A percentile compares a stretch with the other conserved stretches of the same genome.
Evolutionary conservation across 2,888 invertebrate genomes (phyloP).

Genomic region (Chrysolina haemoptera): DNA sequence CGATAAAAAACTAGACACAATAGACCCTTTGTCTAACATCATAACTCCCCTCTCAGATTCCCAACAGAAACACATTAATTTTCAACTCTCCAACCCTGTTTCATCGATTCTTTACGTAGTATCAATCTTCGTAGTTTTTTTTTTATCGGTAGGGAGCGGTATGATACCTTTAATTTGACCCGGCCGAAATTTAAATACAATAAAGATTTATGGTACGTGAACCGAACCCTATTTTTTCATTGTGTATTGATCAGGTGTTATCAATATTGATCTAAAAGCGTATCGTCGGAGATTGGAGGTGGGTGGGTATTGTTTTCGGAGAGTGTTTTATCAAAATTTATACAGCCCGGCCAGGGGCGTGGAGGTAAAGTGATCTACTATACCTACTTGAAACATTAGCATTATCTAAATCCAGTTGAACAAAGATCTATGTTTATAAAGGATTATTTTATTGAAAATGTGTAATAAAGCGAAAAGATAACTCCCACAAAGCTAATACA

Average conservation of each 20-base stretch:
- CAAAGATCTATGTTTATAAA: too few relatives aligned
- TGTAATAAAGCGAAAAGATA: too few relatives aligned
- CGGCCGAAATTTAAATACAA: constrained; percentile 50
- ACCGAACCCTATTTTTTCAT: constrained; percentile 37
- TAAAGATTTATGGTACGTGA: constrained; percentile 40
- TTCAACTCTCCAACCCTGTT: constrained; percentile 10
- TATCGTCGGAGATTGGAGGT: constrained; percentile 11
- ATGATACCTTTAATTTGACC: constrained; percentile 38
- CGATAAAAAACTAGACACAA: constrained; percentile 21
- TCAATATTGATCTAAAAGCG: constrained; percentile 30
- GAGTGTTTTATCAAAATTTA: constrained; percentile 14
- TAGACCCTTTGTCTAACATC: constrained; percentile 18
- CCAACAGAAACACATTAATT: constrained; percentile 10
- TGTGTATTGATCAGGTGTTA: constrained; percentile 32
- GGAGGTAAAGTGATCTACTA: background rate
- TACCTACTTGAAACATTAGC: too few relatives aligned
- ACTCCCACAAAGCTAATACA: too few relatives aligned
- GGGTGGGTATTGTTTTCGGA: constrained; percentile 26
- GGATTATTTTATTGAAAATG: too few relatives aligned
- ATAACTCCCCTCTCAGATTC: constrained; percentile 7
- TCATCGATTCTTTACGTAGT: constrained; percentile 14
- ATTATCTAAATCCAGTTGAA: too few relatives aligned
- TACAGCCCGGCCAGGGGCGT: background rate
- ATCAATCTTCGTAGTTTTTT: constrained; percentile 15
- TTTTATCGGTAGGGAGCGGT: constrained; percentile 9